These are phyloP conservation scores for Pogonophryne albipinna DNA, from an alignment of 2,797 vertebrate genomes.

Conservation along the genomic window DNA sequence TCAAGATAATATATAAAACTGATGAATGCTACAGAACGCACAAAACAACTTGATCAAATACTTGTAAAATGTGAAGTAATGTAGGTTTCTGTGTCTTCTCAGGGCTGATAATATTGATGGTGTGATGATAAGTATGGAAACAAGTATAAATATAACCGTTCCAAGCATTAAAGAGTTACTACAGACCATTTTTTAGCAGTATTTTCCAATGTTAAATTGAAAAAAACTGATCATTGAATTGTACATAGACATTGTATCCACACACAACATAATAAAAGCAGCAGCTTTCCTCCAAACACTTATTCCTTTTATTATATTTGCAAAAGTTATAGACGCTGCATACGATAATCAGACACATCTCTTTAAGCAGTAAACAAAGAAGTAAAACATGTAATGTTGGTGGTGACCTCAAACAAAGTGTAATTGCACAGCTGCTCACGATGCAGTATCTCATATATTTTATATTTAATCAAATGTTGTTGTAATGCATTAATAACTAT, in stretches of 20 bases:
- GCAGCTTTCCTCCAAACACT: not conserved
- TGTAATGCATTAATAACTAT: not conserved
- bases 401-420: not conserved
- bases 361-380: not conserved
- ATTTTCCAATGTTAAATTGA: not conserved
- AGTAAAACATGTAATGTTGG: not conserved
- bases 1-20: constrained; percentile 26
- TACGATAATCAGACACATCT: not conserved
- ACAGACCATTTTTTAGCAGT: not conserved
- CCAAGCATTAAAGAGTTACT: not conserved
- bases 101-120: constrained; percentile 34
- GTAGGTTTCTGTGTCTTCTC: constrained; percentile 30
- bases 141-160: not conserved
- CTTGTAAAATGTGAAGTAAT: constrained; percentile 19
- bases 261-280: constrained; percentile 29
- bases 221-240: not conserved
- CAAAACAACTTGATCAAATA: constrained; percentile 60
- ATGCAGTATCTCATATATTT: no score
- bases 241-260: constrained; percentile 18
- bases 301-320: not conserved
- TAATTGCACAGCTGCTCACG: no score
- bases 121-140: not conserved
- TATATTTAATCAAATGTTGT: not conserved
- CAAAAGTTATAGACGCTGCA: not conserved
- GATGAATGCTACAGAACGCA: constrained; percentile 68